These are phyloP conservation scores for Gallinago jamesoni DNA, from an alignment of 2,113 vertebrate species.

Conservation along the genomic window DNA sequence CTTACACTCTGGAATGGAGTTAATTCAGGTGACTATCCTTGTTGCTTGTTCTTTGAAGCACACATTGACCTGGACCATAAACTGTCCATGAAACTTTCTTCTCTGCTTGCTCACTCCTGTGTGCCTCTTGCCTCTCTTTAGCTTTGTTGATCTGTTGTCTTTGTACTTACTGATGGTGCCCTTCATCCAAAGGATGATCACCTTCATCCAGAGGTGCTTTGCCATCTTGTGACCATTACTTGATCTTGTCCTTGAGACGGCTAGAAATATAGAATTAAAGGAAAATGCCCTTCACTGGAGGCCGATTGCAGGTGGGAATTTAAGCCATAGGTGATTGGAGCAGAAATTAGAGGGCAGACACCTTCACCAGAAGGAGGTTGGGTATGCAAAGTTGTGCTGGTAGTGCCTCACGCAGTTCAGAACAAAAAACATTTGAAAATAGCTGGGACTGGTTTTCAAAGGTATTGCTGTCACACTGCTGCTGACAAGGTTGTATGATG, in stretches of 20 bases:
- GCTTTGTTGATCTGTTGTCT: not conserved
- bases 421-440: not conserved
- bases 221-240: not conserved
- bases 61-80: not conserved
- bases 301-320: not conserved
- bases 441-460: not conserved
- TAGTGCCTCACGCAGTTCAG: not conserved
- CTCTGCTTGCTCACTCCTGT: not conserved
- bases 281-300: not conserved
- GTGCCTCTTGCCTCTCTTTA: not conserved
- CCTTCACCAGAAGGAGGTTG: not conserved
- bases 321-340: not conserved
- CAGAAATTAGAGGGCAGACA: not conserved
- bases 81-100: not conserved
- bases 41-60: not conserved
- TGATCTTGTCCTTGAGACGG: not conserved
- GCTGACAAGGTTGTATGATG: not conserved
- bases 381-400: not conserved
- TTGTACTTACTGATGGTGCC: not conserved
- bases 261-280: not conserved
- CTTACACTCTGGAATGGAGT: not conserved
- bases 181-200: not conserved
- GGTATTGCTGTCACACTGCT: not conserved
- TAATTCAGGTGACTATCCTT: not conserved
- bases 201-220: not conserved